Evolutionary conservation across 1,140 invertebrate genomes (phyloP).

Genomic region (Centruroides sculpturatus): DNA sequence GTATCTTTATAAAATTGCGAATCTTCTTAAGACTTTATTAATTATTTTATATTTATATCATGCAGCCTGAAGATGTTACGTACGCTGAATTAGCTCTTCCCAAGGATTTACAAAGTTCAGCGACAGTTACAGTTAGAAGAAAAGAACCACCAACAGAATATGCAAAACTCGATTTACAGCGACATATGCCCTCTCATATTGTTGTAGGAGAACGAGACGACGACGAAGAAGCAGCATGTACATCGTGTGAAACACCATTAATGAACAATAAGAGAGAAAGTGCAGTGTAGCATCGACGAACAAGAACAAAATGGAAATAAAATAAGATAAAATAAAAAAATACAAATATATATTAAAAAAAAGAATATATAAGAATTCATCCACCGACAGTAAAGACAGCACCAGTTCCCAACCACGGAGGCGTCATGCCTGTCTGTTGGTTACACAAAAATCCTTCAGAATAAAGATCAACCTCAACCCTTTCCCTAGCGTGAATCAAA

Average conservation of each 20-base stretch:
- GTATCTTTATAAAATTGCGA: no score
- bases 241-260: constrained; percentile 12
- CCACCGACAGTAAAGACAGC: no score
- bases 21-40: no score
- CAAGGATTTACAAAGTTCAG: constrained; percentile 7
- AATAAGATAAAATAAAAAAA: no score
- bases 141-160: constrained; percentile 15
- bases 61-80: constrained; percentile 13
- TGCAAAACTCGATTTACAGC: constrained; percentile 13
- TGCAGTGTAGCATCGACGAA: constrained; percentile 1
- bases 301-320: no score
- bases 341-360: no score
- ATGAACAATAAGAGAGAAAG: constrained; percentile 15
- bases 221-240: constrained; percentile 11
- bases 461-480: no score
- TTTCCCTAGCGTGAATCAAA: no score
- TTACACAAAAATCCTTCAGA: no score
- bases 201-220: constrained; percentile 4
- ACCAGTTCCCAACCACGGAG: no score
- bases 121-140: constrained; percentile 9
- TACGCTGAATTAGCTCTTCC: constrained; percentile 14
- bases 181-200: constrained; percentile 7
- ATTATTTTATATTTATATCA: not conserved
- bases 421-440: no score
- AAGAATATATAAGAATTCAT: no score